A percentile compares a stretch with the other conserved stretches of the same genome.
Conservation (phyloP, 2,888 invertebrate species). For the Liposcelis brunnea region DNA sequence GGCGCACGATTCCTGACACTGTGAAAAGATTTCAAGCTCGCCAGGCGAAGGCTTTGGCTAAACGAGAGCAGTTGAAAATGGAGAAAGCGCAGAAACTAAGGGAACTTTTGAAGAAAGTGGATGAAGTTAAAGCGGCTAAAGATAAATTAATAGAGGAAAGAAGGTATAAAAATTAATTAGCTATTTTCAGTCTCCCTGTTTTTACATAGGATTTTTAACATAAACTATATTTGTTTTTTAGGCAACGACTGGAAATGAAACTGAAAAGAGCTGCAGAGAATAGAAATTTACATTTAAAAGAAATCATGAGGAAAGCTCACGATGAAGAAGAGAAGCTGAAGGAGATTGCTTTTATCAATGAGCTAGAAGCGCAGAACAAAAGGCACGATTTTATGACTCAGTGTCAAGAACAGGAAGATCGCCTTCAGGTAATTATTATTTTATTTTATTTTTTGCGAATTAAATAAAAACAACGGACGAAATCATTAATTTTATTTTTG, state of each 20-base stretch:
- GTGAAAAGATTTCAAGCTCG: constrained; percentile 65
- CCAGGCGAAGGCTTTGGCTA: constrained; percentile 78
- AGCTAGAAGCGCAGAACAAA: constrained; percentile 86
- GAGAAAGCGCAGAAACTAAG: constrained; percentile 73
- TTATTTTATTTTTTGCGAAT: constrained; percentile 5
- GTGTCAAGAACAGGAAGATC: constrained; percentile 54
- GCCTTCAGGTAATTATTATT: constrained; percentile 32
- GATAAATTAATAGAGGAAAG: constrained; percentile 66
- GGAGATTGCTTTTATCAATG: constrained; percentile 96
- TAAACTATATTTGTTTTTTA: constrained; percentile 29
- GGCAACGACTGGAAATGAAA: constrained; percentile 49
- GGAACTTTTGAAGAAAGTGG: constrained; percentile 63
- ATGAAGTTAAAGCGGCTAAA: constrained; percentile 54
- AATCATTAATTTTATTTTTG: not conserved
- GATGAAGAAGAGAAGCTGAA: constrained; percentile 93
- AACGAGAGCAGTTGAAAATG: constrained; percentile 62
- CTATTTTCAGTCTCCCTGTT: too few species aligned
- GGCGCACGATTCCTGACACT: constrained; percentile 68
- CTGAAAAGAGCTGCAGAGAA: constrained; percentile 82
- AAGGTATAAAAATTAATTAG: constrained; percentile 7
- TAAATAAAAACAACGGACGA: too few species aligned
- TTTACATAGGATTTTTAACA: too few species aligned
- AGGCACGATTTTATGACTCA: constrained; percentile 76
- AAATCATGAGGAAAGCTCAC: constrained; percentile 85
- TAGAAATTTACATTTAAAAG: constrained; percentile 59